phyloP scores from a whole-genome alignment of 2,797 vertebrate genomes.

The Galagoides demidoff region DNA sequence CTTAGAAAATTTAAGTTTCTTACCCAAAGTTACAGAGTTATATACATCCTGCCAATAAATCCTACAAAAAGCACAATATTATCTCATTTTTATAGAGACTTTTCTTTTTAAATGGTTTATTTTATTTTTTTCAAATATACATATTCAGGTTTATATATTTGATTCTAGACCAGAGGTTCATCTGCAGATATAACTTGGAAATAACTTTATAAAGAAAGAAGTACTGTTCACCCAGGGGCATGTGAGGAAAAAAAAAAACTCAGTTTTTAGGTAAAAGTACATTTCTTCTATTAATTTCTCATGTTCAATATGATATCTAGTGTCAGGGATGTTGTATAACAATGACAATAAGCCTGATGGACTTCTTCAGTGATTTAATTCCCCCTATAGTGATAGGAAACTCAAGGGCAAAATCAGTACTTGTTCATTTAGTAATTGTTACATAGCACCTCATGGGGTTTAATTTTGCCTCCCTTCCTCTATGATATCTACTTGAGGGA shows the following conservation, averaged over 20 bases:
- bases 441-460: background rate
- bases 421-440: slow-evolving; percentile 1
- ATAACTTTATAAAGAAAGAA: background rate
- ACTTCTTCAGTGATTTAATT: background rate
- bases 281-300: slow-evolving; percentile 39
- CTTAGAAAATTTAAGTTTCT: background rate
- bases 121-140: background rate
- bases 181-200: background rate
- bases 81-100: background rate
- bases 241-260: background rate
- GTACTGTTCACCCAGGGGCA: background rate
- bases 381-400: background rate
- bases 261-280: background rate
- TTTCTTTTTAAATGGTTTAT: background rate
- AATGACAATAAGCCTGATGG: background rate
- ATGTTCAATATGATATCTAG: background rate
- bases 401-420: background rate
- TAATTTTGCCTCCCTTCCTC: background rate
- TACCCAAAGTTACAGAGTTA: background rate
- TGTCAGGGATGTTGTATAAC: background rate
- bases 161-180: background rate
- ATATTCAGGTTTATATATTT: background rate
- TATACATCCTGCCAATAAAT: background rate
- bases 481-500: background rate
- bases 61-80: background rate